phyloP scores from a whole-genome alignment of 2,797 vertebrate genomes.

The Bovichtus diacanthus region DNA sequence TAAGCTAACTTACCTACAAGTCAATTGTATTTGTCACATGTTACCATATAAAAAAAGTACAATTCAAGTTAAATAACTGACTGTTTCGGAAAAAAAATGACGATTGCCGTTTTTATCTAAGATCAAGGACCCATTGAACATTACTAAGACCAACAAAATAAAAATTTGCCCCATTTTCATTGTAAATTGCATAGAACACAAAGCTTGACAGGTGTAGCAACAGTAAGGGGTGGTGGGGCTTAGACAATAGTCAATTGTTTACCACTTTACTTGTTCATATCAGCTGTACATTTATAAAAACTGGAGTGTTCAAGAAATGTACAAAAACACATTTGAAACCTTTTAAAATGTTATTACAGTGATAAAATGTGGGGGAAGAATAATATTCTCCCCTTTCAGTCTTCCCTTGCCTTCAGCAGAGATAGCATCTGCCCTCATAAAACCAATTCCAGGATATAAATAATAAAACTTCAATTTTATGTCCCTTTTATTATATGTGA shows the following conservation, averaged over 20 bases:
- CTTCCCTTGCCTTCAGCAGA: conserved; percentile 59
- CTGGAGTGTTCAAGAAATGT: background rate
- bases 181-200: background rate
- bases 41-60: no score
- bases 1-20: background rate
- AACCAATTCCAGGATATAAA: conserved; percentile 87
- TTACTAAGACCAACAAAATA: no score
- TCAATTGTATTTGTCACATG: no score
- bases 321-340: conserved; percentile 39
- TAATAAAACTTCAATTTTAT: conserved; percentile 87
- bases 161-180: background rate
- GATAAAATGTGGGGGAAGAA: conserved; percentile 58
- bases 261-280: background rate
- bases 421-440: conserved; percentile 75
- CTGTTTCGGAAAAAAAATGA: no score
- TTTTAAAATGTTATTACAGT: conserved; percentile 47
- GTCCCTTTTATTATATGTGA: conserved; percentile 82
- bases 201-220: background rate
- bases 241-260: background rate
- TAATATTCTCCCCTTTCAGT: conserved; percentile 42
- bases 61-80: no score
- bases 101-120: no score
- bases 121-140: background rate
- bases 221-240: background rate
- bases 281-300: background rate